Conservation (phyloP, 1,140 invertebrate genomes). For the Zophobas atratus region DNA sequence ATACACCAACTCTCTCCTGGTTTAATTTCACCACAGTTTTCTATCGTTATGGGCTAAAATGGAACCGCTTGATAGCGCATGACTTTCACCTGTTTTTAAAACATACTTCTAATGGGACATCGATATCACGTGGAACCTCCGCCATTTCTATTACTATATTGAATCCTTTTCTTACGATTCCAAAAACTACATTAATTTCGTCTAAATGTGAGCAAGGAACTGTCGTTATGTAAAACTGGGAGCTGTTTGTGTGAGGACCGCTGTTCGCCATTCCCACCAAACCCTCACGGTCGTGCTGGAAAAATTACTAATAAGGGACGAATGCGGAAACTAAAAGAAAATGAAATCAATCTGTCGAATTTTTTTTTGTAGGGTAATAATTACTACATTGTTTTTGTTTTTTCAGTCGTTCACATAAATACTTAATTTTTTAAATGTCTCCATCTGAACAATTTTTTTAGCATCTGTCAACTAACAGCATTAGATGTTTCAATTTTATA, state of each 20-base stretch:
- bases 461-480: too few relatives aligned
- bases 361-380: too few relatives aligned
- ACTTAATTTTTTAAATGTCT: too few relatives aligned
- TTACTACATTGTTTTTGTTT: too few relatives aligned
- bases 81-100: neutral
- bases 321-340: too few relatives aligned
- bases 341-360: too few relatives aligned
- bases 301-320: neutral
- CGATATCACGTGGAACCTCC: conserved; percentile 71
- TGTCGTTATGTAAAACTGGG: conserved; percentile 95
- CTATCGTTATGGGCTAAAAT: conserved; percentile 76
- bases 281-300: conserved; percentile 78
- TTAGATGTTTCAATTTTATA: too few relatives aligned
- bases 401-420: too few relatives aligned
- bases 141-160: conserved; percentile 79
- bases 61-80: conserved; percentile 6
- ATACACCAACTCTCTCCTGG: conserved; percentile 76
- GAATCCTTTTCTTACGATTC: conserved; percentile 82
- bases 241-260: conserved; percentile 91
- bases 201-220: conserved; percentile 89
- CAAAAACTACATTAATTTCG: conserved; percentile 93
- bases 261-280: conserved; percentile 93
- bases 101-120: conserved; percentile 72
- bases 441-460: too few relatives aligned
- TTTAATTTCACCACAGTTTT: conserved; percentile 81